Evolutionary conservation across 2,113 vertebrate species (phyloP), one percentile per base, ranked within the genome.

Genomic region (Platanista minor): DNA sequence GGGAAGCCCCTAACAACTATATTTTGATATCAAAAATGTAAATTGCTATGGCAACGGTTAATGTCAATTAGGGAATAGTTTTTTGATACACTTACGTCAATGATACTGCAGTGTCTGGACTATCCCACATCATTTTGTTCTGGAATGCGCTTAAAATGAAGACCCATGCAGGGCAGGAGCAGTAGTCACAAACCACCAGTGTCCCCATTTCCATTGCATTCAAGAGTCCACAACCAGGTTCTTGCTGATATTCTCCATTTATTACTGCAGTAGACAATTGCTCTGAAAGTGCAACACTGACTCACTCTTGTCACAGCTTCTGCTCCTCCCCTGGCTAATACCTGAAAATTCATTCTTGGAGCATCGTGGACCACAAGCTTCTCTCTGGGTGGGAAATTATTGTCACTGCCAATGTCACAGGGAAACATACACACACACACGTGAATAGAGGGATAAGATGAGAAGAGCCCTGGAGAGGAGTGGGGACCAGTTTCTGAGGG

Each of bases 261-360:
- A 98, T 98, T 98, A 85, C 96, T 5, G 93, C 97, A 97, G 97
- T 59, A 95, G 96, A 95, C 84, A 91, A 59, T 12, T 27, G 93
- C 91, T 93, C 88, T 62, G n/a, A 97, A 97, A 97, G 97, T 95
- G 98, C 97, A 94, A 90, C 67, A n/a, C 91, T 2, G 8, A 10
- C 25, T 5, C 66, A 67, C 72, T 75, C 52, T 62, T 11, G 62
- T 20, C 91, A 78, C 36, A 52, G 91, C 78, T 87, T 88, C 91
- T 29, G 64, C 74, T 66, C 89, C 85, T 39, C 85, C 83, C 20
- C 72, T 29, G 74, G 43, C 54, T 20, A 84, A 15, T 3, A 74
- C 95, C 29, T 49, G 77, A 36, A 90, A 90, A 90, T 61, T 90
- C 96, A 96, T 88, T 87, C 97, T 64, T 61, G 61, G 87, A 87